phyloP scores from a whole-genome alignment of 2,113 vertebrate species.

The rabbit (Oryctolagus cuniculus) region mOryCun1.1 NC_091443.1:100643501-100644000 shows the following conservation, averaged over 20 bases:
- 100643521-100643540: too few species aligned
- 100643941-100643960: too few species aligned
- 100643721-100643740: neutral
- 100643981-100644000: too few species aligned
- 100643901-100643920: too few species aligned
- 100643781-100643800: neutral
- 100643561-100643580: too few species aligned
- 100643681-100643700: slow-evolving; percentile 1
- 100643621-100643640: neutral
- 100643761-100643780: neutral
- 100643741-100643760: neutral
- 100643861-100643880: neutral
- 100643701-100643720: slow-evolving; percentile 46
- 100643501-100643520: too few species aligned
- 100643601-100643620: neutral
- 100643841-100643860: neutral
- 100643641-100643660: neutral
- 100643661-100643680: neutral
- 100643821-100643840: neutral
- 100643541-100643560: too few species aligned
- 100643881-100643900: too few species aligned
- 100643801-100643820: neutral
- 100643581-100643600: too few species aligned
- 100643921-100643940: too few species aligned
- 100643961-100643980: too few species aligned